Evolutionary conservation across 2,888 invertebrate genomes (phyloP).

Genomic region (Podabrus alpinus): DNA sequence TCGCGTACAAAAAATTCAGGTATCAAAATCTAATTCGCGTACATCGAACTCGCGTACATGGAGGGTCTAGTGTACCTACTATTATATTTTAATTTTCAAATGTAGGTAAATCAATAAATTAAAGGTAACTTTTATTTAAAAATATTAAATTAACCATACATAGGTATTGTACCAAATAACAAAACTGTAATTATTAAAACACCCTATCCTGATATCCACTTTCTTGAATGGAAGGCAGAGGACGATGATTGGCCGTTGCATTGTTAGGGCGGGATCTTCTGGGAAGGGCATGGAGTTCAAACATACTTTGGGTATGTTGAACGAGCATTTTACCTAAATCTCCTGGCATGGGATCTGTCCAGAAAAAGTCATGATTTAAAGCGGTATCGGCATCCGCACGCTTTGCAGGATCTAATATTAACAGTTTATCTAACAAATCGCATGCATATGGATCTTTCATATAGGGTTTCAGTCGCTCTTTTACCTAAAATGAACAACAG

Average conservation of each 20-base stretch:
- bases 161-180: background rate
- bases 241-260: constrained; percentile 58
- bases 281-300: constrained; percentile 85
- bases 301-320: constrained; percentile 91
- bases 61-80: too few relatives aligned
- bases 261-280: constrained; percentile 74
- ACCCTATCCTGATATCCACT: constrained; percentile 86
- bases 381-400: constrained; percentile 89
- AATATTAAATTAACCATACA: too few relatives aligned
- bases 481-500: constrained; percentile 57
- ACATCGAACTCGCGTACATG: too few relatives aligned
- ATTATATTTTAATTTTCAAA: too few relatives aligned
- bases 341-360: constrained; percentile 96
- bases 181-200: constrained; percentile 60
- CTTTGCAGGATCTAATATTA: constrained; percentile 90
- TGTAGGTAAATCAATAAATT: too few relatives aligned
- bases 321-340: constrained; percentile 90
- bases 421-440: constrained; percentile 87
- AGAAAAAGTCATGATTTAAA: constrained; percentile 97
- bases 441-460: constrained; percentile 91
- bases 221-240: constrained; percentile 64
- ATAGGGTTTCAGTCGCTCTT: constrained; percentile 84
- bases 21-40: too few relatives aligned
- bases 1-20: too few relatives aligned
- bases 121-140: too few relatives aligned